phyloP scores from a whole-genome alignment of 2,888 invertebrate species.

The Xanthostigma xanthostigma region DNA sequence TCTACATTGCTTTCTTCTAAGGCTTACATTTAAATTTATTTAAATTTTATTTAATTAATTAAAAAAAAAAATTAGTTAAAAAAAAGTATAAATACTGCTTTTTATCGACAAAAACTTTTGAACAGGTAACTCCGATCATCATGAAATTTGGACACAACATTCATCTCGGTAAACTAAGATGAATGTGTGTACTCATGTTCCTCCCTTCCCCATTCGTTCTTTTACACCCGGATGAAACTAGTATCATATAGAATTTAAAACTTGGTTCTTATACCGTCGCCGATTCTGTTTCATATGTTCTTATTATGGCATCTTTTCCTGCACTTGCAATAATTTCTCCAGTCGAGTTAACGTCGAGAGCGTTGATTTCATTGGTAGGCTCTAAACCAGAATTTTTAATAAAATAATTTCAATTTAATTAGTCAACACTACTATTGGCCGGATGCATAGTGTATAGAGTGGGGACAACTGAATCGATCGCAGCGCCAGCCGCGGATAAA shows the following conservation, averaged over 20 bases:
- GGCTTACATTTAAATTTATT: too few relatives aligned
- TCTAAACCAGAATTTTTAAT: conserved; percentile 18
- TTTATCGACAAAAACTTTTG: too few relatives aligned
- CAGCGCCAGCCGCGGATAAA: too few relatives aligned
- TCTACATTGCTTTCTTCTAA: too few relatives aligned
- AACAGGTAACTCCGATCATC: too few relatives aligned
- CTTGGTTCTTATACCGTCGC: conserved; percentile 20
- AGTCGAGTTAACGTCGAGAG: conserved; percentile 21
- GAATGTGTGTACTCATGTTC: background rate
- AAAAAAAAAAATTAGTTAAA: too few relatives aligned
- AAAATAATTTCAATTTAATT: background rate
- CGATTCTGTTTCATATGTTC: conserved; percentile 23
- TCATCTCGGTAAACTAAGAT: too few relatives aligned
- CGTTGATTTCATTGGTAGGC: conserved; percentile 23
- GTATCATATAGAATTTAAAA: background rate
- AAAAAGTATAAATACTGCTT: too few relatives aligned
- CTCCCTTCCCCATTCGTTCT: conserved; percentile 8
- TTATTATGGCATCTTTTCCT: conserved; percentile 25
- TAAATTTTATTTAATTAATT: too few relatives aligned
- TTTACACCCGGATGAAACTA: conserved; percentile 5
- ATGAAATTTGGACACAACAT: too few relatives aligned
- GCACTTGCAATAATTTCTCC: conserved; percentile 21
- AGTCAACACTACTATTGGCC: background rate
- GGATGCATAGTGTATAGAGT: too few relatives aligned
- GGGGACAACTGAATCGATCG: too few relatives aligned